phyloP scores from a whole-genome alignment of 2,797 vertebrate genomes.

The Peromyscus attwateri region DNA sequence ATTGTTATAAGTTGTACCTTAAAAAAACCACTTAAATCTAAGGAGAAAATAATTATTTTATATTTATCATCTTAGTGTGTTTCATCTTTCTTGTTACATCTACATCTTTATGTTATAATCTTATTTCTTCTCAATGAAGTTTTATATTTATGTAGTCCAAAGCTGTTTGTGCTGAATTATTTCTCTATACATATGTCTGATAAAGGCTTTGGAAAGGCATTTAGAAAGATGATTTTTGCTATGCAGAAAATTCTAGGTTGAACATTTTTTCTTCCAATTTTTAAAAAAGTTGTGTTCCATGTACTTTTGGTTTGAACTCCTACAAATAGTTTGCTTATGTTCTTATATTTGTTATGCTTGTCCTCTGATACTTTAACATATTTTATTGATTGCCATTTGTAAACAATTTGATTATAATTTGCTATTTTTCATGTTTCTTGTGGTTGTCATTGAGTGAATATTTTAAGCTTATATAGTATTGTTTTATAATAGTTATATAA shows the following conservation, averaged over 20 bases:
- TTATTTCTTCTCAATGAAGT: not conserved
- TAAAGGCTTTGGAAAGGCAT: not conserved
- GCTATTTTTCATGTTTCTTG: not conserved
- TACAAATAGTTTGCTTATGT: not conserved
- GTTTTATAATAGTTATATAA: not conserved
- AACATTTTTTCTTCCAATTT: not conserved
- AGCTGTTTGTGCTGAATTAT: not conserved
- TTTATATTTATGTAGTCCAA: not conserved
- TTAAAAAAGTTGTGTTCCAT: not conserved
- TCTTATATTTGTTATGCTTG: not conserved
- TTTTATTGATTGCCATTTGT: not conserved
- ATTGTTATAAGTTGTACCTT: not conserved
- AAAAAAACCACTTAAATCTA: not conserved
- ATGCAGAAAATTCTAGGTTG: not conserved
- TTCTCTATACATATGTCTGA: not conserved
- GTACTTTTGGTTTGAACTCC: not conserved
- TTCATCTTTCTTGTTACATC: not conserved
- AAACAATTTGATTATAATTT: constrained; percentile 14
- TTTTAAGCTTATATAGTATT: constrained; percentile 9
- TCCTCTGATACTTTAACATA: not conserved
- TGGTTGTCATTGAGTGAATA: not conserved
- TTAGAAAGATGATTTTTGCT: not conserved
- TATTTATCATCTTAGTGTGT: not conserved
- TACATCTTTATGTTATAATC: not conserved
- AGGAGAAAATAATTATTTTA: not conserved